phyloP scores from a whole-genome alignment of 2,888 invertebrate species.

The Exephanes ischioxanthus region DNA sequence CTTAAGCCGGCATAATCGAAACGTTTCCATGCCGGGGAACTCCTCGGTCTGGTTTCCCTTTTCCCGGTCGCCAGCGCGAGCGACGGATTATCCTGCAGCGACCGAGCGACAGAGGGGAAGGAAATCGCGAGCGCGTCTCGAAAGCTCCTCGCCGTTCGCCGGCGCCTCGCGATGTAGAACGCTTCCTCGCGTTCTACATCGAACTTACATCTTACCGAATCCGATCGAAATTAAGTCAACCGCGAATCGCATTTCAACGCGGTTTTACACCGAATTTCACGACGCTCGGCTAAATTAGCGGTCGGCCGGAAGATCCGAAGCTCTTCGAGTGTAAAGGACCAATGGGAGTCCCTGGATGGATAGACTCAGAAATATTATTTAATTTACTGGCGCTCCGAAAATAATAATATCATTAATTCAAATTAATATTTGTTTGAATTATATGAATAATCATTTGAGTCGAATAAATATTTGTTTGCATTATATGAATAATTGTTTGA shows the following conservation, averaged over 20 bases:
- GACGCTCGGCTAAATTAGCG: background rate
- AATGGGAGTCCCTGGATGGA: background rate
- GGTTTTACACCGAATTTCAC: constrained; percentile 43
- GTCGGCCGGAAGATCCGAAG: background rate
- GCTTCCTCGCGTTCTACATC: constrained; percentile 36
- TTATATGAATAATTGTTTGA: too few species aligned
- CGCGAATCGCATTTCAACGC: constrained; percentile 47
- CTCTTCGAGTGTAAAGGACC: background rate
- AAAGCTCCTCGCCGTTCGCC: background rate
- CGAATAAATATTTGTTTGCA: too few species aligned
- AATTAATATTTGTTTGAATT: too few species aligned
- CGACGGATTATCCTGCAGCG: constrained; percentile 60
- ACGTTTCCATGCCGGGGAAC: constrained; percentile 70
- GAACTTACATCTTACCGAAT: constrained; percentile 16
- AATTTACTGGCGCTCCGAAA: too few species aligned
- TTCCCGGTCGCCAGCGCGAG: constrained; percentile 67
- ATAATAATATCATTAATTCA: too few species aligned
- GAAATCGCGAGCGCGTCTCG: constrained; percentile 27
- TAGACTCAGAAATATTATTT: background rate
- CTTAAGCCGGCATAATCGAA: constrained; percentile 72
- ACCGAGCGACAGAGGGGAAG: constrained; percentile 28
- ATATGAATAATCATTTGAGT: too few species aligned
- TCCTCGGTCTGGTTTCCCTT: constrained; percentile 54
- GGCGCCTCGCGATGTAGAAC: constrained; percentile 24
- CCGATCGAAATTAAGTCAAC: constrained; percentile 53